phyloP scores from a whole-genome alignment of 2,113 vertebrate genomes.

The Eptesicus fuscus region DNA sequence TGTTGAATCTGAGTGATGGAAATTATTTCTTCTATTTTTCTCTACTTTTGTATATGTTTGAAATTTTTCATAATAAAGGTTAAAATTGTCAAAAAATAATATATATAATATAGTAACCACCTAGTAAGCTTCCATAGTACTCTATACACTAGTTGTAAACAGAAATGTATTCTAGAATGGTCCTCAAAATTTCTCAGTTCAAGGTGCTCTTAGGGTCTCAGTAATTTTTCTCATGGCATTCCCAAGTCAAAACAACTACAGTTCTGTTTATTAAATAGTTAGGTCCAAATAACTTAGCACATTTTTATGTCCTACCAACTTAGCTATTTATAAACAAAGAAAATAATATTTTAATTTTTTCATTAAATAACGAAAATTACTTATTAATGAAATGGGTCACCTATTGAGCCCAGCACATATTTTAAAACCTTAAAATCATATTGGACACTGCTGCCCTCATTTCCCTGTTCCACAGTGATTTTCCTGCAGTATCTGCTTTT shows the following conservation, averaged over 20 bases:
- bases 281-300: background rate
- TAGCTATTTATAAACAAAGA: background rate
- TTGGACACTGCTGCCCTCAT: background rate
- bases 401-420: background rate
- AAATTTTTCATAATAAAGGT: background rate
- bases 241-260: background rate
- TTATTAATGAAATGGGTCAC: background rate
- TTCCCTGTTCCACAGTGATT: background rate
- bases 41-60: background rate
- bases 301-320: background rate
- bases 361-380: background rate
- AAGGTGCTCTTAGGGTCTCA: background rate
- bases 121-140: background rate
- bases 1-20: background rate
- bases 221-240: background rate
- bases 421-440: background rate
- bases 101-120: background rate
- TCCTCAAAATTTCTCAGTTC: background rate
- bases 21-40: background rate
- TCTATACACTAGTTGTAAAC: background rate
- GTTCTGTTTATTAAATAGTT: conserved; percentile 1
- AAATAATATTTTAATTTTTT: background rate
- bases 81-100: background rate
- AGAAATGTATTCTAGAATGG: background rate
- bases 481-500: background rate